Evolutionary conservation across 1,140 invertebrate genomes (phyloP), one percentile per base, ranked within the genome.

Genomic region (Zaprionus davidi): DNA sequence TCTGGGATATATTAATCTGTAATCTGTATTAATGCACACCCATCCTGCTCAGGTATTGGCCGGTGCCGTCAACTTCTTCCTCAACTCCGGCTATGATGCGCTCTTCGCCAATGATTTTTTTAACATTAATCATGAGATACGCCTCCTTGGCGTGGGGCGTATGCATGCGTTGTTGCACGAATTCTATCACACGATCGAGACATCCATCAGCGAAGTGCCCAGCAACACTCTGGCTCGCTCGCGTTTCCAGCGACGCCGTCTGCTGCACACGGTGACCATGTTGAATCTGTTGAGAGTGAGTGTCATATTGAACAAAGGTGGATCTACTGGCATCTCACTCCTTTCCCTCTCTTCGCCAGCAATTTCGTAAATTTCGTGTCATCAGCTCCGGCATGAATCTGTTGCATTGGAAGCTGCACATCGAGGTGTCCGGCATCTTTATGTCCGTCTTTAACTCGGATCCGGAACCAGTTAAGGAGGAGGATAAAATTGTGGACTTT

Each of bases 261-360:
- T 82, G 6, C 20, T 75, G 3, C 49, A 64, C 13, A 75, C 64
- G 2, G 24, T 78, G 34, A 31, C 80, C 1, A 12, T 82, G 3
- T 44, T 82, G 20, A 38, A 53, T 20, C 53, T 82, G 1, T 5
- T 82, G 5, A 44, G 66, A 34, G 79, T 82, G 22, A 28, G 74
- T 60, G 0, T 2, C 3, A 13, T 20, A 13, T 56, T 2, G 2
- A 11, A 28, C 15, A 34, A 31, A 38, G 38, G 15, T n/a, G 17
- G 5, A 5, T 13, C 20, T 5, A 20, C n/a, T 55, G 7, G 11
- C 1, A 1, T 20, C 24, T 26, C 2, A 49, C 22, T 34, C 26
- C 3, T 36, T 15, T 26, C 12, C 11, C 9, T 34, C 26, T 28
- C 3, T 20, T 31, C n/a, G 2, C 3, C 7, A 82, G 80, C 12